Evolutionary conservation across 2,113 vertebrate species (phyloP), one percentile per base, ranked within the genome.

Genomic region (Oophaga pumilio): DNA sequence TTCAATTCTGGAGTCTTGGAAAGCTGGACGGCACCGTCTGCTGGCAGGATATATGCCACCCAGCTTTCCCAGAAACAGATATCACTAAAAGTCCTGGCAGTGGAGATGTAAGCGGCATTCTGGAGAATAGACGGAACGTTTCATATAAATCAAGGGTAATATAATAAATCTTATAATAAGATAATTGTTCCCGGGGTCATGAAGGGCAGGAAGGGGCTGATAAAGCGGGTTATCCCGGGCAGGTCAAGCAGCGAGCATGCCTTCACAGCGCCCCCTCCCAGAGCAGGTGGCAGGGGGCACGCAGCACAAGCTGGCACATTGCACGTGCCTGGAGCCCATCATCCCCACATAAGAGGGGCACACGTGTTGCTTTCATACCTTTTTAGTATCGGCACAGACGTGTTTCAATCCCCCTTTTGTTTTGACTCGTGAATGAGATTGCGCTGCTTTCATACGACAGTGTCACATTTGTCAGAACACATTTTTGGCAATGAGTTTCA

Each of bases 401-500:
- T 28, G 15, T 66, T 76, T 76, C 68, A 62, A 82, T 76, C 86
- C 79, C 53, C 13, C 68, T 53, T 22, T 52, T 82, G 86, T 87
- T 87, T 6, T 62, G 66, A 82, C 85, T 73, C 18, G 53, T 81
- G 85, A 66, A 68, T 62, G 68, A 49, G 77, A 22, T 50, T 68
- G 49, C 43, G 85, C 50, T 9, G 85, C 77, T 81, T 81, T 62
- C 62, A 26, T 49, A 53, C n/a, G 66, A 73, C 77, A 73, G 24
- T 71, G 85, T 81, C 77, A 87, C 85, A 87, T 87, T 82, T 81
- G 64, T 87, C 85, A 82, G 85, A 82, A 87, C 85, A 87, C 85
- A 73, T 87, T 73, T 87, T 87, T 87, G 77, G 85, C 85, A 81
- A 2, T 50, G 24, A 69, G 66, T 82, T 7, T 73, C 85, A 10